These are phyloP conservation scores for Diogma glabrata DNA, from an alignment of 2,888 invertebrate genomes.

Conservation along the genomic window DNA sequence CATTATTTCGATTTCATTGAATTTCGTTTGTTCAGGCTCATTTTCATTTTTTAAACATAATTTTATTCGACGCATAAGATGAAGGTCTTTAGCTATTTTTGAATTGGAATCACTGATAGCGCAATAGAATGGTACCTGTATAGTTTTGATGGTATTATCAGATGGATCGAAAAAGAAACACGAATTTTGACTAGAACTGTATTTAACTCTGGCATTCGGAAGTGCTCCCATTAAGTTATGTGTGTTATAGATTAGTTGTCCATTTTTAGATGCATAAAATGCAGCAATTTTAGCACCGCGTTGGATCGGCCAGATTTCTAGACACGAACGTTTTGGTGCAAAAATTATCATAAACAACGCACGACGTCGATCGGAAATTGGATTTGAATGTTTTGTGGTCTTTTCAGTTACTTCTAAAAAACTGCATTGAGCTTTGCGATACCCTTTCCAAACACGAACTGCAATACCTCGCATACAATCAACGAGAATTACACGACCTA, in stretches of 20 bases:
- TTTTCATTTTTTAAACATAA: slow-evolving; percentile 31
- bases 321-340: slow-evolving; percentile 79
- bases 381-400: slow-evolving; percentile 25
- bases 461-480: slow-evolving; percentile 71
- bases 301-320: slow-evolving; percentile 89
- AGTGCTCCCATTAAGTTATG: slow-evolving; percentile 68
- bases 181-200: slow-evolving; percentile 44
- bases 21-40: slow-evolving; percentile 39
- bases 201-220: slow-evolving; percentile 43
- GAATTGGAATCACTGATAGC: slow-evolving; percentile 80
- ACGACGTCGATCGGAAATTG: slow-evolving; percentile 32
- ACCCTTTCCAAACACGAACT: slow-evolving; percentile 88
- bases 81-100: slow-evolving; percentile 75
- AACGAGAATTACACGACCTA: slow-evolving; percentile 78
- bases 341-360: slow-evolving; percentile 82
- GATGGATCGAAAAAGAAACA: slow-evolving; percentile 70
- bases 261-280: slow-evolving; percentile 79
- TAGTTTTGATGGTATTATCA: slow-evolving; percentile 68
- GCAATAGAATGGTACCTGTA: slow-evolving; percentile 83
- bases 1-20: slow-evolving; percentile 29
- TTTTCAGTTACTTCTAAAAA: slow-evolving; percentile 77
- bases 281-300: slow-evolving; percentile 83
- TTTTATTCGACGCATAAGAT: slow-evolving; percentile 66
- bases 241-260: slow-evolving; percentile 65
- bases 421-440: slow-evolving; percentile 88